These are phyloP conservation scores for Pimephales promelas DNA, from an alignment of 2,113 vertebrate genomes.

Conservation along the genomic window DNA sequence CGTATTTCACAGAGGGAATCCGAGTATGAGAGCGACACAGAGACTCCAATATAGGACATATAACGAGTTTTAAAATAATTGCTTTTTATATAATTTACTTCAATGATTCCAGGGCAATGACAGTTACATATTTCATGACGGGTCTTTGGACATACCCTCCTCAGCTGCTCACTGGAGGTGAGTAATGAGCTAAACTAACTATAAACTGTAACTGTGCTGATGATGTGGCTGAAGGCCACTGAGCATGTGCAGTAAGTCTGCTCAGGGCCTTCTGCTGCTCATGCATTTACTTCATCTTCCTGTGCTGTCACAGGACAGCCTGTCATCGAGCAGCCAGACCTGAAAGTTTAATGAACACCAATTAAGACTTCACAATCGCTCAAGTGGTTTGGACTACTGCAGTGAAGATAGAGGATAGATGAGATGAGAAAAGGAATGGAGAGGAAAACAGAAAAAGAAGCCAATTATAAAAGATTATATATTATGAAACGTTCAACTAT, in stretches of 20 bases:
- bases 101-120: background rate
- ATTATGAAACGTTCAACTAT: background rate
- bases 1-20: background rate
- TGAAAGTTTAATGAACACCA: conserved; percentile 61
- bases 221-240: conserved; percentile 13
- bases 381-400: conserved; percentile 45
- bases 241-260: conserved; percentile 22
- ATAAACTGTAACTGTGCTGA: background rate
- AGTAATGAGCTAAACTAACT: conserved; percentile 13
- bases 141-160: background rate
- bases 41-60: background rate
- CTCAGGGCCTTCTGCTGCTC: conserved; percentile 35
- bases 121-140: background rate
- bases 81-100: background rate
- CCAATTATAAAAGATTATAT: background rate
- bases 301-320: conserved; percentile 36
- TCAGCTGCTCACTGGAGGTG: background rate
- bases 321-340: conserved; percentile 46
- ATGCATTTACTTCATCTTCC: conserved; percentile 48
- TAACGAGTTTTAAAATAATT: background rate
- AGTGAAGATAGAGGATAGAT: conserved; percentile 46
- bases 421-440: background rate
- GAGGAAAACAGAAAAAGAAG: background rate
- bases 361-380: conserved; percentile 56
- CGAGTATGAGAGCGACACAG: background rate